Conservation (phyloP, 1,140 invertebrate genomes). For the Sweltsa coloradensis region DNA sequence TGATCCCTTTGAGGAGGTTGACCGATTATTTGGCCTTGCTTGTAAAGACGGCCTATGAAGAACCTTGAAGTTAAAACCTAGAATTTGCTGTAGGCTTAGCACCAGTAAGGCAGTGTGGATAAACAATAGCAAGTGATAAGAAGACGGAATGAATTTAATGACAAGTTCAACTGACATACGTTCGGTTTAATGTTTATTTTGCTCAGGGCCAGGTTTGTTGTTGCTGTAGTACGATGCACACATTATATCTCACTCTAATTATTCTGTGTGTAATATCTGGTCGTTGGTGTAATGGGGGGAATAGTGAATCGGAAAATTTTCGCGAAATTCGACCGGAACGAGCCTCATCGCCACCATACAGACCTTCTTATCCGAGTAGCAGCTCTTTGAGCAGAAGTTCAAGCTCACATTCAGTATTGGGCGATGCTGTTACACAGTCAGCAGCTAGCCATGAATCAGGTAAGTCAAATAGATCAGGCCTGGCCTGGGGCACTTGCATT, state of each 20-base stretch:
- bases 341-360: not conserved
- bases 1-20: too few species aligned
- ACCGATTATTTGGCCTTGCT: too few species aligned
- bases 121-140: too few species aligned
- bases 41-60: too few species aligned
- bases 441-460: constrained; percentile 1
- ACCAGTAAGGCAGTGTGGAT: too few species aligned
- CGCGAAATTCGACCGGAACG: constrained; percentile 2
- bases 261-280: constrained; percentile 6
- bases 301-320: constrained; percentile 3
- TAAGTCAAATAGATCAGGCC: not conserved
- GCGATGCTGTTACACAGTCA: not conserved
- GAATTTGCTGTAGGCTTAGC: too few species aligned
- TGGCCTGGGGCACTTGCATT: not conserved
- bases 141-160: too few species aligned
- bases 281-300: constrained; percentile 3
- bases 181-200: too few species aligned
- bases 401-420: not conserved
- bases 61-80: too few species aligned
- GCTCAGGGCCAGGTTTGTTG: too few species aligned
- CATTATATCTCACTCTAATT: constrained; percentile 1
- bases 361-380: constrained; percentile 2
- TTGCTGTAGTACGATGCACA: constrained; percentile 8
- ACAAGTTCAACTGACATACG: too few species aligned
- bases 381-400: not conserved